Base-by-base conservation (phyloP, 2,888 invertebrate species). In the Autographa gamma region DNA sequence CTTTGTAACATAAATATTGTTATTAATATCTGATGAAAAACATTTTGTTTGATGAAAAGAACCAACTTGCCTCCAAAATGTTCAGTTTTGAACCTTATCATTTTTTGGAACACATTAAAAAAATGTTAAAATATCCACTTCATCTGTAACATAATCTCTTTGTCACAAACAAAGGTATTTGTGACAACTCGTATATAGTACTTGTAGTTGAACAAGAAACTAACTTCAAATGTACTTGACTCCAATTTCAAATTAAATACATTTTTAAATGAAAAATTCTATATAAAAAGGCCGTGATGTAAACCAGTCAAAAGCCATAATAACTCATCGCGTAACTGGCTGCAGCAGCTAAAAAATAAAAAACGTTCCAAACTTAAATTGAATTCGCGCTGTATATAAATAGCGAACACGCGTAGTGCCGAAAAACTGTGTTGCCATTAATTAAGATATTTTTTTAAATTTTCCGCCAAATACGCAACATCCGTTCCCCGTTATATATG, bases 401-500 rank as follows among this genome's bases (percentile, higher is more conserved):
- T 25, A 19, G 25, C 54, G 19, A 56, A 56, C 54, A 56, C 19
- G 54, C 54, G 54, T 56, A 56, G 54, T 56, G 11, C 54, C 25
- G 13, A 56, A 56, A 56, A 56, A 56, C 54, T 56, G 54, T 25
- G 54, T 19, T 13, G 54, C 54, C 54, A 56, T 77, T 77, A 77
- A 77, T 77, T 77, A 80, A 66, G 67, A 31, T 43, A 38, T 31
- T 76, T 76, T 76, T 78, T 71, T 81, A 79, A 73, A 74, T 81
- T 79, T 79, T 80, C 79, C 76, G 75, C 77, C 86, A 89, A 89
- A 89, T 85, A 90, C 90, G 90, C 89, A 91, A 90, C 89, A 91
- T 91, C 91, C 91, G 89, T 81, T 88, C 83, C 86, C 82, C 88
- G 89, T 89, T 90, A 90, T 91, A 92, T 92, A 91, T 89, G 91